Conservation (phyloP, 1,140 invertebrate genomes). For the Platorchestia sp. region DNA sequence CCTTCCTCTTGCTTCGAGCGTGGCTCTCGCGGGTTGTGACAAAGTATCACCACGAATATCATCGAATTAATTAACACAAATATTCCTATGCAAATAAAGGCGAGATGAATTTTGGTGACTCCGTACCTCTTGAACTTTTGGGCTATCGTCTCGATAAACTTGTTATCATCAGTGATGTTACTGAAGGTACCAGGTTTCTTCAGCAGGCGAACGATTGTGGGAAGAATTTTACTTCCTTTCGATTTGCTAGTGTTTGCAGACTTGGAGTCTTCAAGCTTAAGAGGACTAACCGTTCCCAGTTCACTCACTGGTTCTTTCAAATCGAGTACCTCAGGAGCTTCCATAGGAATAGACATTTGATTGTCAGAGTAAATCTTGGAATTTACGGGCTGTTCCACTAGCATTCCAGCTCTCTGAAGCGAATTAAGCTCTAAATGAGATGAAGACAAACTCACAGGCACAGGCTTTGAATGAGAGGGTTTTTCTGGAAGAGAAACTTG, state of each 20-base stretch:
- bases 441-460: neutral
- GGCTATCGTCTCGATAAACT: conserved; percentile 29
- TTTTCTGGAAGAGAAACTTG: neutral
- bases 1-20: conserved; percentile 68
- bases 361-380: conserved; percentile 11
- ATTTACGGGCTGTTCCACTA: neutral
- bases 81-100: conserved; percentile 72
- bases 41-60: conserved; percentile 72
- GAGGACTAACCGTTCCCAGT: neutral
- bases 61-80: conserved; percentile 71
- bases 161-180: conserved; percentile 68
- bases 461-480: neutral
- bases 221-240: conserved; percentile 14
- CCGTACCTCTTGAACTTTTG: conserved; percentile 68
- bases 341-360: conserved; percentile 4
- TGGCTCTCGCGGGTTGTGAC: conserved; percentile 70
- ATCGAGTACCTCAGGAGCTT: conserved; percentile 52
- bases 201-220: neutral
- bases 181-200: conserved; percentile 68
- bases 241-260: neutral
- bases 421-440: neutral
- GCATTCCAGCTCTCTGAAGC: neutral
- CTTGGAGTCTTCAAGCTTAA: neutral
- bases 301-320: conserved; percentile 43
- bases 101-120: conserved; percentile 73